Evolutionary conservation across 2,113 vertebrate species (phyloP).

Genomic region (Macaca mulatta): DNA sequence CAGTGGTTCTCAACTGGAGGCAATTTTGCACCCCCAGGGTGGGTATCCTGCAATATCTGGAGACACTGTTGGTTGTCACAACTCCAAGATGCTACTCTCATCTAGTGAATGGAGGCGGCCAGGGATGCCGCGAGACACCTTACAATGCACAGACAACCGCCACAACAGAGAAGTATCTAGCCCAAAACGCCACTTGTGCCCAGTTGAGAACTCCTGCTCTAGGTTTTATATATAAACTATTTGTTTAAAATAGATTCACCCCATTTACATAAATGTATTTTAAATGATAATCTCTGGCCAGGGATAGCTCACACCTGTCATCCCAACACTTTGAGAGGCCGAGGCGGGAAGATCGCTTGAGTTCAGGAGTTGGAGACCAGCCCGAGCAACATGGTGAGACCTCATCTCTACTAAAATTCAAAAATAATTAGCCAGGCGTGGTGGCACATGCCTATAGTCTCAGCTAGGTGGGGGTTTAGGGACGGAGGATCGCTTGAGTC

Average conservation of each 20-base stretch:
- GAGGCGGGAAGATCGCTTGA: too few relatives aligned
- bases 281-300: not conserved
- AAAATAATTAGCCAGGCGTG: too few relatives aligned
- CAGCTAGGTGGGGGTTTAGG: too few relatives aligned
- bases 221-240: not conserved
- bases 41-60: too few relatives aligned
- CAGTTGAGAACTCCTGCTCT: not conserved
- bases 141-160: not conserved
- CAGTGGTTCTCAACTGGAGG: not conserved
- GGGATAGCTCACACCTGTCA: too few relatives aligned
- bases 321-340: too few relatives aligned
- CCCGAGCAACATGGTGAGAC: too few relatives aligned
- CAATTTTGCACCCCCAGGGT: not conserved
- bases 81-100: too few relatives aligned
- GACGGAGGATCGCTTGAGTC: too few relatives aligned
- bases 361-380: too few relatives aligned
- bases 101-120: rapidly evolving
- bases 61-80: not conserved
- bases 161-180: not conserved
- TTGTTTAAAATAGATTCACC: not conserved
- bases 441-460: too few relatives aligned
- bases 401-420: too few relatives aligned
- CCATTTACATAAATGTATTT: not conserved
- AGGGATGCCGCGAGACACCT: not conserved
- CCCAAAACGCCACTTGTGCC: rapidly evolving